These are phyloP conservation scores for Hirudinaria manillensis DNA, from an alignment of 2,888 invertebrate species.

Conservation along the genomic window DNA sequence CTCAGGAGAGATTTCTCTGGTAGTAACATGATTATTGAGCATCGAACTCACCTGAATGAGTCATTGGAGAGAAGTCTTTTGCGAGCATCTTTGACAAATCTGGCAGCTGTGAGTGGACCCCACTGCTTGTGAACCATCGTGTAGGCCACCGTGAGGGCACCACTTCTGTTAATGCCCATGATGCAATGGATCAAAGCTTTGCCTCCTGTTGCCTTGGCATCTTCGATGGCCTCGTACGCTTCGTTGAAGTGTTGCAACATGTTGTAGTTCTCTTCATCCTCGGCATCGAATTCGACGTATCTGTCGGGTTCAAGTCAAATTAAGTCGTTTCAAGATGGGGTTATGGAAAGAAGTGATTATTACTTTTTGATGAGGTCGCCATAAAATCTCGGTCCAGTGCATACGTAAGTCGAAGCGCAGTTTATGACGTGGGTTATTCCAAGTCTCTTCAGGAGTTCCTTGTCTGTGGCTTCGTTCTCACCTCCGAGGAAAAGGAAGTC, in stretches of 20 bases:
- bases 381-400: slow-evolving; percentile 38
- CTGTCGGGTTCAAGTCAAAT: background rate
- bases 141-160: slow-evolving; percentile 37
- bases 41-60: slow-evolving; percentile 28
- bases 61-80: slow-evolving; percentile 37
- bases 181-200: slow-evolving; percentile 41
- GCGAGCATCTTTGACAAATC: slow-evolving; percentile 35
- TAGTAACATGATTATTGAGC: too few relatives aligned
- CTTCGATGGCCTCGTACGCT: slow-evolving; percentile 40
- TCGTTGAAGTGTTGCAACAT: slow-evolving; percentile 41
- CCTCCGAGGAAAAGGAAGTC: slow-evolving; percentile 39
- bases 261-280: slow-evolving; percentile 40
- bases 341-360: background rate
- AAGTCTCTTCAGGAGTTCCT: slow-evolving; percentile 31
- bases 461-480: slow-evolving; percentile 37
- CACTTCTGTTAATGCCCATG: slow-evolving; percentile 42
- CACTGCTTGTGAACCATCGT: slow-evolving; percentile 39
- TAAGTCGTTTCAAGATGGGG: background rate
- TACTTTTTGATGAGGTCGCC: slow-evolving; percentile 25
- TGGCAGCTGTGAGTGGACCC: slow-evolving; percentile 38
- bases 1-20: too few relatives aligned
- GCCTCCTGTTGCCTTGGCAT: slow-evolving; percentile 38
- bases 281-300: slow-evolving; percentile 40
- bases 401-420: slow-evolving; percentile 38
- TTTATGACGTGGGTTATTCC: slow-evolving; percentile 42